Evolutionary conservation across 1,140 invertebrate genomes (phyloP), one percentile per base, ranked within the genome.

Genomic region (Drosophila mojavensis): DNA sequence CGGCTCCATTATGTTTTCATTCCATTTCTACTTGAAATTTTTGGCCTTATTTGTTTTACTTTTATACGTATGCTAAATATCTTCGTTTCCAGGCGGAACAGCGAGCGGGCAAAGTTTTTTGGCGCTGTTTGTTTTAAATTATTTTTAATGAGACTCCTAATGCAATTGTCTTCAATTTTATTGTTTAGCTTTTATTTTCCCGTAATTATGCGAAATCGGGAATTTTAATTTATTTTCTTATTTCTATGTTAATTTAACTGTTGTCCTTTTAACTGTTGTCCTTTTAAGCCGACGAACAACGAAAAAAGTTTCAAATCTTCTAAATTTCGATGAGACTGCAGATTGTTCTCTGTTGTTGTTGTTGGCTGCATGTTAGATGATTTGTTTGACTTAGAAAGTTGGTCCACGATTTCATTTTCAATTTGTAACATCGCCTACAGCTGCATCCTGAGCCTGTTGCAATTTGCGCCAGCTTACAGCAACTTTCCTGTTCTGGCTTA

Each of bases 141-240:
- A 81, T 81, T 85, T 75, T 81, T 83, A 88, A 88, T 86, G 83
- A 76, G 58, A 73, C 15, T 3, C 15, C 24, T 41, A 9, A 67
- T 51, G 55, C 56, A 63, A 66, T 72, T 85, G 65, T 65, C 59
- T 39, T 61, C 33, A 73, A 68, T 79, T 81, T 86, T 82, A 48
- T 78, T 75, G 43, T 62, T 33, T 11, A n/a, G 53, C 54, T 59
- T 59, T 50, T 55, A 26, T 50, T 43, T 73, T 33, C 17, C 15
- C 24, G 13, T 62, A 62, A 56, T 66, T 58, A 45, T 56, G 28
- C 28, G 13, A 11, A 33, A 45, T 26, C 13, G 30, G n/a, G 26
- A 10, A 33, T 41, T 41, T 39, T 24, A 15, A 28, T 41, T 50
- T 15, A 11, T 33, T 13, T 30, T 36, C 15, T 11, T 53, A 54